phyloP scores from a whole-genome alignment of 2,113 vertebrate species.

The Herpailurus yagouaroundi region DNA sequence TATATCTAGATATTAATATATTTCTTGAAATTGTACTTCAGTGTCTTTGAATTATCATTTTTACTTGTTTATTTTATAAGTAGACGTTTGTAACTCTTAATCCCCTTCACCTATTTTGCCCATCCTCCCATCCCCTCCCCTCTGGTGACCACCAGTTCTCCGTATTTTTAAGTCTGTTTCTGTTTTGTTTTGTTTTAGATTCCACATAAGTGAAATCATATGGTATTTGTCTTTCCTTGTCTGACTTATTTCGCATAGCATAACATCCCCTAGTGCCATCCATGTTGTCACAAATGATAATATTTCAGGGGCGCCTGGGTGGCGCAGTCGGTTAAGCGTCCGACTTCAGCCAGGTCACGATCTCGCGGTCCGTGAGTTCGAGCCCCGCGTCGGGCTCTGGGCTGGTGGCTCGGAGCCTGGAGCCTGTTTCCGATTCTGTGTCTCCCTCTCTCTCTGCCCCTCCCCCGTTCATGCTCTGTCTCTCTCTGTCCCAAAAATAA shows the following conservation, averaged over 20 bases:
- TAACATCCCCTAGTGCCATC: not conserved
- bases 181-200: not conserved
- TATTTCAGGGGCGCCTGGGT: too few species aligned
- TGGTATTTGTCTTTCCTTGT: not conserved
- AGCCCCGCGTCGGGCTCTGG: too few species aligned
- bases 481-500: too few species aligned
- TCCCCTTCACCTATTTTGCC: not conserved
- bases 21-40: not conserved
- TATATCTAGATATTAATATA: not conserved
- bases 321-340: too few species aligned
- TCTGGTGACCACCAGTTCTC: not conserved
- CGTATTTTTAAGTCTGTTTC: not conserved
- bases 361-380: too few species aligned
- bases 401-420: too few species aligned
- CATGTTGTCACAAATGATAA: not conserved
- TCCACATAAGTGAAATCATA: not conserved
- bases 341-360: too few species aligned
- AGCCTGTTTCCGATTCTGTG: too few species aligned
- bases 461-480: too few species aligned
- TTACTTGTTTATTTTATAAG: not conserved
- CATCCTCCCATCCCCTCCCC: not conserved
- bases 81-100: not conserved
- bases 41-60: not conserved
- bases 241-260: not conserved
- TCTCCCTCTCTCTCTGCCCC: too few species aligned